phyloP scores from a whole-genome alignment of 64 coral and sea anemone species.

The Orbicella faveolata region DNA sequence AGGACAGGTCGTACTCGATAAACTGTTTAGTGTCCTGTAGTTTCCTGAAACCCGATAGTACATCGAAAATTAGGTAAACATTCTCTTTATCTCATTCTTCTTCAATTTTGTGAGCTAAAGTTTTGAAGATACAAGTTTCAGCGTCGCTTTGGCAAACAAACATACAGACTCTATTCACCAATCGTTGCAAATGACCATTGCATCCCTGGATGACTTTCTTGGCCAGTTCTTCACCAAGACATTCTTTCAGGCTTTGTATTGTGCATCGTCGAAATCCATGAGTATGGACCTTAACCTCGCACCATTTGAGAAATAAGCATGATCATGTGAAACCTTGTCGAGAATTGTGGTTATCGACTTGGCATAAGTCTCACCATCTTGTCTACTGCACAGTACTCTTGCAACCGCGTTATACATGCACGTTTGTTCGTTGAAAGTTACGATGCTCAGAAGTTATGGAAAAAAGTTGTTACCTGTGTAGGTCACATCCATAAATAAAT shows the following conservation, averaged over 20 bases:
- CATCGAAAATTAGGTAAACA: slow-evolving; percentile 39
- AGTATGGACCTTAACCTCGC: slow-evolving; percentile 29
- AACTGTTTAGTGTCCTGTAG: slow-evolving; percentile 14
- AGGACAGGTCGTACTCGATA: slow-evolving; percentile 2
- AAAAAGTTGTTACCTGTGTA: slow-evolving; percentile 53
- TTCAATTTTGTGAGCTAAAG: slow-evolving; percentile 32
- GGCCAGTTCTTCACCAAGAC: slow-evolving; percentile 38
- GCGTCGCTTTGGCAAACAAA: slow-evolving; percentile 31
- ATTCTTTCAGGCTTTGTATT: slow-evolving; percentile 36
- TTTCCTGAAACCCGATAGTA: slow-evolving; percentile 19
- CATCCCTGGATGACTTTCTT: slow-evolving; percentile 32
- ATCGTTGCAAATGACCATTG: slow-evolving; percentile 38
- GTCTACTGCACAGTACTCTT: slow-evolving; percentile 54
- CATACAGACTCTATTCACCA: slow-evolving; percentile 46
- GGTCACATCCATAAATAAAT: slow-evolving; percentile 56
- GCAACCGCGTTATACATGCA: slow-evolving; percentile 48
- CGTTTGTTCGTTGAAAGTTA: slow-evolving; percentile 43
- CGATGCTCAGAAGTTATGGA: slow-evolving; percentile 62
- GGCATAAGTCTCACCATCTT: slow-evolving; percentile 41
- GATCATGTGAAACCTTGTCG: slow-evolving; percentile 37
- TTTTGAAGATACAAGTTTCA: slow-evolving; percentile 41
- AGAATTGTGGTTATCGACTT: slow-evolving; percentile 38
- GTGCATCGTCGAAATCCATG: slow-evolving; percentile 45
- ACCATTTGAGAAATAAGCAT: slow-evolving; percentile 22
- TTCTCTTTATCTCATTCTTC: slow-evolving; percentile 14